phyloP scores from a whole-genome alignment of 2,113 vertebrate species.

The Notiomystis cincta region DNA sequence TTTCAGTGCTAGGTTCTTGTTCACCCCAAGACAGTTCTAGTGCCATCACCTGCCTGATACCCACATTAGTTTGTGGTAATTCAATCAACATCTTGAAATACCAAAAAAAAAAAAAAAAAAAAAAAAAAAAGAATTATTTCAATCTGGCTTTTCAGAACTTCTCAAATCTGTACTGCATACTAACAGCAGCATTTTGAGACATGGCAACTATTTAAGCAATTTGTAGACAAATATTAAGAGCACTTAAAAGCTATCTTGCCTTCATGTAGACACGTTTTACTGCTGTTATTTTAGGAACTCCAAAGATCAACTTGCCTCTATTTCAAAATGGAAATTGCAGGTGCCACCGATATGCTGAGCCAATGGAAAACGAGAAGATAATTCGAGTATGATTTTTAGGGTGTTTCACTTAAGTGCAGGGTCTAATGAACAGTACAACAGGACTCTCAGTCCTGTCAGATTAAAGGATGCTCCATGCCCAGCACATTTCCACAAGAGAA shows the following conservation, averaged over 20 bases:
- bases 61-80: background rate
- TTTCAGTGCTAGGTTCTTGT: background rate
- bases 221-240: background rate
- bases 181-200: background rate
- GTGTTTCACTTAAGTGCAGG: background rate
- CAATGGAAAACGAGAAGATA: background rate
- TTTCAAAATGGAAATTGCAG: background rate
- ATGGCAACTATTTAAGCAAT: background rate
- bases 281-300: background rate
- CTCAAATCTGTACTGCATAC: background rate
- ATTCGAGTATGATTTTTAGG: too few species aligned
- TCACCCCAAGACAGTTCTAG: too few species aligned
- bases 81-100: background rate
- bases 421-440: background rate
- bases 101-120: background rate
- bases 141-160: background rate
- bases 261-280: background rate
- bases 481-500: background rate
- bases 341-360: background rate
- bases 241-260: background rate
- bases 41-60: constrained; percentile 5
- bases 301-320: background rate
- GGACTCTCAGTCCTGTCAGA: background rate
- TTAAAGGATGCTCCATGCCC: background rate
- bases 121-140: background rate